Evolutionary conservation across 2,888 invertebrate genomes (phyloP), one percentile per base, ranked within the genome.

Genomic region (Cataglyphis altisquamis): DNA sequence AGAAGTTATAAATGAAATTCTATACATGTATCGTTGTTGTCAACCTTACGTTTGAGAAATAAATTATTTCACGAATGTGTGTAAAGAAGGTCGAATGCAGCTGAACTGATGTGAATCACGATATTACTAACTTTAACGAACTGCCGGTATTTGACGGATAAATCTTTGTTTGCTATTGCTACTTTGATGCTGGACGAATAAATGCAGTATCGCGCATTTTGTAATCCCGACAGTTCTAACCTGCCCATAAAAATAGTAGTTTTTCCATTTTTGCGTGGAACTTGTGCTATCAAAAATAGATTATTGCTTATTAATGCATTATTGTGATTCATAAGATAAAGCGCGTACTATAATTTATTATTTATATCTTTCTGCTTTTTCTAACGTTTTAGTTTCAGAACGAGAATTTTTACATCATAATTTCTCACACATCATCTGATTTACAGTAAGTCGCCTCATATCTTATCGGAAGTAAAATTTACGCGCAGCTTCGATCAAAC

Each of bases 71-170:
- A 68, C n/a, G 39, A 78, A 77, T 90, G 84, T 89, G 78, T 90
- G 84, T 89, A 88, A 90, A 88, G 89, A 92, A 92, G 92, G 92
- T 92, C 90, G 86, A 84, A 87, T 88, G 45, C 45, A 72, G 25
- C 25, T 21, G 18, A 75, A 72, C 78, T 70, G 72, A 8, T 12
- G 18, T 48, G 32, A 21, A 41, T 5, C 12, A 32, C 15, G 21
- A 48, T 48, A 18, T 48, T 48, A 18, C 9, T 9, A n/a, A 52
- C 55, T 55, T 21, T 55, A 18, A 48, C 21, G 21, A 55, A 21
- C 21, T 21, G 10, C 4, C 10, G 21, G 3, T n/a, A 21, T 18
- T 6, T 48, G 48, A 48, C 18, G 6, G 6, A 18, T 48, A 18
- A 48, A 48, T 18, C 48, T 60, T 15, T 60, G 6, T 25, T 25